These are phyloP conservation scores for Eulemur rubriventer DNA, from an alignment of 2,797 vertebrate genomes.

Conservation along the genomic window DNA sequence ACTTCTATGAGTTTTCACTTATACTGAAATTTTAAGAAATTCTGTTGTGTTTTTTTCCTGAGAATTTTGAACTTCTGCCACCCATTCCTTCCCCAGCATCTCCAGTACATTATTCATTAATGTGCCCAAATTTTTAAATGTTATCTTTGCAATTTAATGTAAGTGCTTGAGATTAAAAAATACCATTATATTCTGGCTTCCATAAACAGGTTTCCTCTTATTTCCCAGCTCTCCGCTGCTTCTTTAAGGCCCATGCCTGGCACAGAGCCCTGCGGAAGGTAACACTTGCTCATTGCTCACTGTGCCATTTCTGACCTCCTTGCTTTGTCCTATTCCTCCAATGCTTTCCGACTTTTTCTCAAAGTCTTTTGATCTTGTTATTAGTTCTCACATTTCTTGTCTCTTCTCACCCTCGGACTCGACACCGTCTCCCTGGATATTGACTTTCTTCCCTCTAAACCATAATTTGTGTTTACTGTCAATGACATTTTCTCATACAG, in stretches of 20 bases:
- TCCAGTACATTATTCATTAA: not conserved
- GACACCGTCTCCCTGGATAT: not conserved
- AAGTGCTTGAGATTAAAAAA: not conserved
- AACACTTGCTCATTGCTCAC: not conserved
- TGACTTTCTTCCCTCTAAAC: constrained; percentile 14
- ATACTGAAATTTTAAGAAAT: not conserved
- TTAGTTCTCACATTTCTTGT: constrained; percentile 26
- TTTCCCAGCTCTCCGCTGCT: not conserved
- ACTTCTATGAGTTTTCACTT: not conserved
- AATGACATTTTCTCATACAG: constrained; percentile 19
- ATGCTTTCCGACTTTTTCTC: not conserved
- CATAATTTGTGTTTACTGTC: constrained; percentile 10
- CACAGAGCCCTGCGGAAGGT: not conserved
- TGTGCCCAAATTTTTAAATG: not conserved
- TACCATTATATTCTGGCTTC: not conserved
- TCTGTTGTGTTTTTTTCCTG: not conserved
- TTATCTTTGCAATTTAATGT: not conserved
- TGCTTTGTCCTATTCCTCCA: not conserved
- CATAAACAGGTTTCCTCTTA: not conserved
- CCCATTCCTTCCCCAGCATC: no score
- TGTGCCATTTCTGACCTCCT: not conserved
- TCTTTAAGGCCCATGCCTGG: not conserved
- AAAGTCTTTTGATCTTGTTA: not conserved
- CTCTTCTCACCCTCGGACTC: constrained; percentile 1
- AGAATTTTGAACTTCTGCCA: not conserved